phyloP scores from a whole-genome alignment of 2,888 invertebrate species.

The Cyclophora albipunctata region DNA sequence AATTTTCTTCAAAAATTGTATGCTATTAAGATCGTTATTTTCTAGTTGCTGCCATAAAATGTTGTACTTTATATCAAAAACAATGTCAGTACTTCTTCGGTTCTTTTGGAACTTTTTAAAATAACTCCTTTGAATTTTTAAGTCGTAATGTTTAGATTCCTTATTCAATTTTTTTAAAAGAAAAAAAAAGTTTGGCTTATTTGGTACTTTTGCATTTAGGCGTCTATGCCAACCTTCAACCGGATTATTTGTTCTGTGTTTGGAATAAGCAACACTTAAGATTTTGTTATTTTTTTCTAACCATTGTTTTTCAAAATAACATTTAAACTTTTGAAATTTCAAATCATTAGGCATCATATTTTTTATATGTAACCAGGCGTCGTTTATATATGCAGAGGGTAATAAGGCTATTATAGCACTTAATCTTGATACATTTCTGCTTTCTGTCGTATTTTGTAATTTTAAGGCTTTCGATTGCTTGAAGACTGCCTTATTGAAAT shows the following conservation, averaged over 20 bases:
- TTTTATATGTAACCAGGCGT: conserved; percentile 5
- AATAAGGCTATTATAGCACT: not conserved
- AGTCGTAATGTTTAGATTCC: conserved; percentile 5
- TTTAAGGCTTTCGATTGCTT: conserved; percentile 5
- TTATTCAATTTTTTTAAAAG: conserved; percentile 5
- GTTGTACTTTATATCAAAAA: conserved; percentile 2
- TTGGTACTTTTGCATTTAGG: conserved; percentile 7
- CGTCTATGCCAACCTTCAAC: conserved; percentile 9
- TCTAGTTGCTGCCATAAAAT: conserved; percentile 4
- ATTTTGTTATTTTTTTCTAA: conserved; percentile 5
- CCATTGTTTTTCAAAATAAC: conserved; percentile 4
- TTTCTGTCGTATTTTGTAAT: not conserved
- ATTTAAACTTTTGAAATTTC: conserved; percentile 5
- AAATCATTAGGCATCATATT: conserved; percentile 4
- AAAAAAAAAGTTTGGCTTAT: conserved; percentile 1
- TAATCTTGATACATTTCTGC: not conserved
- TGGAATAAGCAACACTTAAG: conserved; percentile 1
- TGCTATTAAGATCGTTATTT: conserved; percentile 3
- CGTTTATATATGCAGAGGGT: conserved; percentile 3
- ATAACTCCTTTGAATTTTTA: conserved; percentile 4
- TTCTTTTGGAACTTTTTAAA: conserved; percentile 6
- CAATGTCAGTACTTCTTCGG: conserved; percentile 5
- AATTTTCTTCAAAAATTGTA: not conserved
- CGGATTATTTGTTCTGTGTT: conserved; percentile 8
- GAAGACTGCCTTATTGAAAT: conserved; percentile 7